A percentile compares a stretch with the other conserved stretches of the same genome.
Evolutionary conservation across 2,888 invertebrate species (phyloP).

Genomic region (Nemotelus nigrinus): DNA sequence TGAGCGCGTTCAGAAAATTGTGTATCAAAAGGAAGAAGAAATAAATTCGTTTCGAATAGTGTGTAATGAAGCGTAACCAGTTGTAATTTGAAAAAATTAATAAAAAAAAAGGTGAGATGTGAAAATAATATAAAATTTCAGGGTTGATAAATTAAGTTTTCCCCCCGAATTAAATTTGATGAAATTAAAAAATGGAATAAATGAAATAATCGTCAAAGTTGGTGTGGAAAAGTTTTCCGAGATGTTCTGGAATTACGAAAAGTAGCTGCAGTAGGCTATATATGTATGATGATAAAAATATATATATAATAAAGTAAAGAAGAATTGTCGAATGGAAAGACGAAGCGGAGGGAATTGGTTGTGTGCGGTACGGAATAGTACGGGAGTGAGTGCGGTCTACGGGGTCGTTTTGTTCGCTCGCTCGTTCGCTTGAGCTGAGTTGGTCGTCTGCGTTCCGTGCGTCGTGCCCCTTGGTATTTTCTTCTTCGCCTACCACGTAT

Average conservation of each 20-base stretch:
- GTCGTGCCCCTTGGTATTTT: background rate
- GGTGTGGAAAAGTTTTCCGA: background rate
- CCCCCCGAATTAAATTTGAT: background rate
- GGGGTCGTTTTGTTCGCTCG: background rate
- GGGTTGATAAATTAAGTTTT: no score
- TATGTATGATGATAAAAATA: slow-evolving; percentile 20
- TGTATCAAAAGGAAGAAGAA: no score
- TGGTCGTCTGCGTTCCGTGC: slow-evolving; percentile 6
- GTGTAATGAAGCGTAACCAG: no score
- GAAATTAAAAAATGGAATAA: slow-evolving; percentile 46
- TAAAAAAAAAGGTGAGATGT: no score
- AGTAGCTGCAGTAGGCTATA: background rate
- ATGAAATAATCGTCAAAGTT: slow-evolving; percentile 14
- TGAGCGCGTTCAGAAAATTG: no score
- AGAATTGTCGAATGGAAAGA: slow-evolving; percentile 19
- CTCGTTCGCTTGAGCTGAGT: background rate
- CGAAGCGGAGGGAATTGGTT: slow-evolving; percentile 27
- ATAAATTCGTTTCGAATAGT: no score
- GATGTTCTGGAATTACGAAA: slow-evolving; percentile 32
- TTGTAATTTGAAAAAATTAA: no score
- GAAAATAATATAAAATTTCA: no score
- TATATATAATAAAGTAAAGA: slow-evolving; percentile 28
- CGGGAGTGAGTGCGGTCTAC: slow-evolving; percentile 25
- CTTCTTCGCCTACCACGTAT: slow-evolving; percentile 1
- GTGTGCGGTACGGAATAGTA: slow-evolving; percentile 40